A percentile compares a stretch with the other conserved stretches of the same genome.
These are phyloP conservation scores for Dreissena rostriformis DNA, from an alignment of 1,140 invertebrate genomes.

Conservation along the genomic window DNA sequence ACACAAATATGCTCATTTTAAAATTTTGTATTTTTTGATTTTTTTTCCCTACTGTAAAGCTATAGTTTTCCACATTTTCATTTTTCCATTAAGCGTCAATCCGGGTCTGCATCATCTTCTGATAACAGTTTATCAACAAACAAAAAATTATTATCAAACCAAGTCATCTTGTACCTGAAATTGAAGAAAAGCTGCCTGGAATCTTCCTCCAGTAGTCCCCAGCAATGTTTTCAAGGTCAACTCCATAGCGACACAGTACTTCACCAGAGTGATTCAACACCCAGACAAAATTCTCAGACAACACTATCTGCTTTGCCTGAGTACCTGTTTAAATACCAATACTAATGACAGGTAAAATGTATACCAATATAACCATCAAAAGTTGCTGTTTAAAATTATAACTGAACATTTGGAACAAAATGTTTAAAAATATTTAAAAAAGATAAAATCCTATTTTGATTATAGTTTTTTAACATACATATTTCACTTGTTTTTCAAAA, in stretches of 20 bases:
- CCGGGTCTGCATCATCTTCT: not conserved
- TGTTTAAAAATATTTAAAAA: too few relatives aligned
- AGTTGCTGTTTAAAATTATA: too few relatives aligned
- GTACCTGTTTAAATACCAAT: conserved; percentile 75
- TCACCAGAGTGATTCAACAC: conserved; percentile 82
- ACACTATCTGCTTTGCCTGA: conserved; percentile 81
- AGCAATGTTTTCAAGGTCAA: conserved; percentile 82
- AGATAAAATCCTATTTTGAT: too few relatives aligned
- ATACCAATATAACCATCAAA: too few relatives aligned
- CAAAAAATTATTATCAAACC: not conserved
- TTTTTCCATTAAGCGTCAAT: not conserved
- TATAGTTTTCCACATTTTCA: not conserved
- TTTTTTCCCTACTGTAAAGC: too few relatives aligned
- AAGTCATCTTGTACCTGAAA: conserved; percentile 81
- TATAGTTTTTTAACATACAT: too few relatives aligned
- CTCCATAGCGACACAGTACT: conserved; percentile 82
- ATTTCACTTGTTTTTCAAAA: too few relatives aligned
- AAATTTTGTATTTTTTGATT: too few relatives aligned
- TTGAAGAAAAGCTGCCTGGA: conserved; percentile 79
- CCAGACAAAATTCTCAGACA: conserved; percentile 83
- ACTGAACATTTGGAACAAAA: too few relatives aligned
- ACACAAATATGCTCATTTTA: too few relatives aligned
- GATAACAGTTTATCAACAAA: not conserved
- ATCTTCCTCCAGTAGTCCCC: conserved; percentile 85
- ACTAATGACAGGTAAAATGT: too few relatives aligned